Conservation (phyloP, 2,888 invertebrate species). For the Euspilapteryx auroguttella region DNA sequence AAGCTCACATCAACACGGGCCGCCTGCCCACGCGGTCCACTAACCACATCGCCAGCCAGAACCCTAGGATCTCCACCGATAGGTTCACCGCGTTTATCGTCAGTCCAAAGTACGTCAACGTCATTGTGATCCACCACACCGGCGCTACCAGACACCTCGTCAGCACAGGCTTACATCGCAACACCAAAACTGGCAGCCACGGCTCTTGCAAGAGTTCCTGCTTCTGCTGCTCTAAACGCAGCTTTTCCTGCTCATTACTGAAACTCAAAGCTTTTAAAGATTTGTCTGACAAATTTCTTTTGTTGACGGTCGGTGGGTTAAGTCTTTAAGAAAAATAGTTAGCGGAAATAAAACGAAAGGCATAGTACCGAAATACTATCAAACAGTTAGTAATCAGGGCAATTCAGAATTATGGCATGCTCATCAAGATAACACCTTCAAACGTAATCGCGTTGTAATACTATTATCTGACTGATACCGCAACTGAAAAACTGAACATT, state of each 20-base stretch:
- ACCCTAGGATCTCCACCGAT: conserved; percentile 65
- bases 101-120: conserved; percentile 69
- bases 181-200: conserved; percentile 19
- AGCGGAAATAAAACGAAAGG: no score
- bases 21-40: conserved; percentile 64
- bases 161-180: conserved; percentile 19
- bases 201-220: no score
- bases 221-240: conserved; percentile 18
- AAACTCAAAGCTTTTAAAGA: conserved; percentile 40
- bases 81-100: conserved; percentile 67
- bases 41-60: conserved; percentile 62
- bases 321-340: no score
- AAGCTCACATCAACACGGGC: conserved; percentile 56
- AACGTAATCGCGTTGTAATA: no score
- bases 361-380: no score
- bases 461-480: no score
- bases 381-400: no score
- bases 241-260: conserved; percentile 30
- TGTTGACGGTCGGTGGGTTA: conserved; percentile 67
- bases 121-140: conserved; percentile 67
- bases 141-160: conserved; percentile 26
- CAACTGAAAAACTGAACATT: no score
- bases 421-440: no score
- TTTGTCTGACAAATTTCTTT: conserved; percentile 53
- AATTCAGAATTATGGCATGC: no score